These are phyloP conservation scores for Caranx ignobilis DNA, from an alignment of 2,113 vertebrate species.

Conservation along the genomic window DNA sequence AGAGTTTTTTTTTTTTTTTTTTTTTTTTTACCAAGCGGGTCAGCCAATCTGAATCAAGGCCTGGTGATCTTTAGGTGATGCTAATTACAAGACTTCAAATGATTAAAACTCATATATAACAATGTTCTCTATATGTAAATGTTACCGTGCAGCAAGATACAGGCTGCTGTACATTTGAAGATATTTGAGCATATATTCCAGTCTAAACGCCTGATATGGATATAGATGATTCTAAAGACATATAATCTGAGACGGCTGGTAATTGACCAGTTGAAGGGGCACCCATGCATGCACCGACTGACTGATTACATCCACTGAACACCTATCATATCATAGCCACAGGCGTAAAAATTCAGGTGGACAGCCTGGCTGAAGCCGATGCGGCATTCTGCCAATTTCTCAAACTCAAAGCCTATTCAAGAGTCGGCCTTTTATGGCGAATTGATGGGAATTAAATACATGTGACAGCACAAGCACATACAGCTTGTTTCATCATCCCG, in stretches of 20 bases:
- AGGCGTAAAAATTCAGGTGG: constrained; percentile 3
- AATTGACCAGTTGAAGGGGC: not conserved
- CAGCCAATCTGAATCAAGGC: constrained; percentile 49
- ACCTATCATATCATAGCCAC: not conserved
- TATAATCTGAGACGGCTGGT: not conserved
- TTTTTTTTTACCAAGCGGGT: constrained; percentile 55
- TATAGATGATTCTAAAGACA: constrained; percentile 1
- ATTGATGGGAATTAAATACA: constrained; percentile 39
- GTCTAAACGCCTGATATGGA: not conserved
- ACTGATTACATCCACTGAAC: constrained; percentile 12
- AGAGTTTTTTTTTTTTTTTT: constrained; percentile 4
- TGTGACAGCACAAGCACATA: constrained; percentile 10
- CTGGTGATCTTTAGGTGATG: constrained; percentile 21
- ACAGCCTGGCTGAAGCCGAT: constrained; percentile 11
- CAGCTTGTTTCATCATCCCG: constrained; percentile 52
- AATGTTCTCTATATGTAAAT: constrained; percentile 25
- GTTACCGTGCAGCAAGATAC: not conserved
- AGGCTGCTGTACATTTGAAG: not conserved
- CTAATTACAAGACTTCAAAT: constrained; percentile 55
- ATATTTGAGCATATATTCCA: constrained; percentile 9
- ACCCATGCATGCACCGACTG: not conserved
- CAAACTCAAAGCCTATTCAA: constrained; percentile 27
- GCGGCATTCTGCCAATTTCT: constrained; percentile 16
- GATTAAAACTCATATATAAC: constrained; percentile 39
- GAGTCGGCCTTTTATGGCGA: constrained; percentile 4